phyloP scores from a whole-genome alignment of 35 echinoderm and acorn worm genomes.

The Heliocidaris erythrogramma region DNA sequence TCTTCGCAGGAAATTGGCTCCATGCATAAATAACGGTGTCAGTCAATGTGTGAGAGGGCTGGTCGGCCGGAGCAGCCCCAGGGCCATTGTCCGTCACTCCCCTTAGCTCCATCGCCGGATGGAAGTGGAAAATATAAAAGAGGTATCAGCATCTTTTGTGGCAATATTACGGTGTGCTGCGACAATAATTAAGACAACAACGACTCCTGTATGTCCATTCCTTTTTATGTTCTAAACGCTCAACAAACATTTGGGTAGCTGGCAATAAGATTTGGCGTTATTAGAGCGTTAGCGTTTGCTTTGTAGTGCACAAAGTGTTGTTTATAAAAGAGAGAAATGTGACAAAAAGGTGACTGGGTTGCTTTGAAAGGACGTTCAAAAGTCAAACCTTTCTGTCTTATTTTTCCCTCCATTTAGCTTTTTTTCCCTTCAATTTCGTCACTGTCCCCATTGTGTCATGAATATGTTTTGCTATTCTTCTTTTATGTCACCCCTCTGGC shows the following conservation, averaged over 20 bases:
- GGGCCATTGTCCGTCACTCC: constrained; percentile 42
- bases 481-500: no score
- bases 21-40: constrained; percentile 50
- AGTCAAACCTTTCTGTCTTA: background rate
- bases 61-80: constrained; percentile 24
- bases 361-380: background rate
- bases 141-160: constrained; percentile 1
- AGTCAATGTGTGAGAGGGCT: constrained; percentile 4
- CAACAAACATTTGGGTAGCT: constrained; percentile 2
- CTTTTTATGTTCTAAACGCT: background rate
- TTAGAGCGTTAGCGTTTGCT: background rate
- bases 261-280: constrained; percentile 10
- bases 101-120: constrained; percentile 10
- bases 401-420: background rate
- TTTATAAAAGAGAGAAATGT: constrained; percentile 8
- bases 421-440: background rate
- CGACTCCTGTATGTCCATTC: constrained; percentile 10
- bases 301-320: background rate
- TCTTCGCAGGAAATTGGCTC: constrained; percentile 46
- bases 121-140: constrained; percentile 7
- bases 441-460: no score
- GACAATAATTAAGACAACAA: constrained; percentile 33
- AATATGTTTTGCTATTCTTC: no score
- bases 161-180: background rate
- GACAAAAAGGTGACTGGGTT: background rate